Base-by-base conservation (phyloP, 2,797 vertebrate species). In the Numenius phaeopus region DNA sequence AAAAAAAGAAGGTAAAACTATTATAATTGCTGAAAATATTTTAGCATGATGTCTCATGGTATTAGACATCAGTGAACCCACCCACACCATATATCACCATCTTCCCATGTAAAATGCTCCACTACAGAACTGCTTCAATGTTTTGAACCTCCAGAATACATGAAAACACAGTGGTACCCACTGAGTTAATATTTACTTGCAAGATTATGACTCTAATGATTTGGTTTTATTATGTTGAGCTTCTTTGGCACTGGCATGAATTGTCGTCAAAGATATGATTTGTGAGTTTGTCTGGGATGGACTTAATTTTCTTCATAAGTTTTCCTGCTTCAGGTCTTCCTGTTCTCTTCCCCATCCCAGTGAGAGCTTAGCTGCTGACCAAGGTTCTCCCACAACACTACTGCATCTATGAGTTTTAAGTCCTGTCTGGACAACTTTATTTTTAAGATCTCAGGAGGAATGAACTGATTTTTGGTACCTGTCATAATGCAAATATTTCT, bases 311-410 rank as follows among this genome's bases (percentile, higher is more conserved):
- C 34, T 64, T 59, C 7, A 5, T 42, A 24, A 47, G 10, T 76
- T 89, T 83, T 80, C 23, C 19, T 59, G 12, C 11, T 30, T 72
- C 54, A 80, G 9, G 5, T 72, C 26, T 57, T 46, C n/a, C 17
- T 62, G 3, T 58, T 58, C 23, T 44, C 37, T 37, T 17, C 19
- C 8, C 6, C 1, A 0, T 32, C 11, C 8, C 2, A 1, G 15
- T 34, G n/a, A 73, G 14, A 77, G 2, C 7, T 61, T 47, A 40
- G 18, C 10, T 62, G 21, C 19, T 4, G 24, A 44, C 15, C 20
- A 55, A 32, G 40, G 7, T 79, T 71, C 22, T 54, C 26, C 7
- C 54, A 79, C 19, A 90, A 18, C 2, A n/a, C 24, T 71, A 8
- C 11, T 71, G 11, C 6, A 29, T 39, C 59, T 69, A 11, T 37